Percentiles rank a stretch among this genome's conserved stretches.
Evolutionary conservation across 2,888 invertebrate genomes (phyloP).

Genomic region (Drosophila neonasuta): DNA sequence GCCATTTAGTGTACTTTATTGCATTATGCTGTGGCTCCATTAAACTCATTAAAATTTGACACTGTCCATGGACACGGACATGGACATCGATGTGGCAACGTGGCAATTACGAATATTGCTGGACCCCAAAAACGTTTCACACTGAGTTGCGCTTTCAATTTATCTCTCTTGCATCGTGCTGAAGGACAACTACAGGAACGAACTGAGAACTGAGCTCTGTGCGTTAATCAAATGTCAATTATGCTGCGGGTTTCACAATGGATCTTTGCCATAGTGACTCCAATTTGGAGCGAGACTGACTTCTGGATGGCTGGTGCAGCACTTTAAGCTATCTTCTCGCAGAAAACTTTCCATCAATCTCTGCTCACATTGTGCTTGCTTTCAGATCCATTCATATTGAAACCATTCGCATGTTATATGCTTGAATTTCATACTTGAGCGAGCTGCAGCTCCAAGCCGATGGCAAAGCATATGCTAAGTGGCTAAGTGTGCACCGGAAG

Average conservation of each 20-base stretch:
- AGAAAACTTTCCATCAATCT: background rate
- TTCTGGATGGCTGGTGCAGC: background rate
- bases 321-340: background rate
- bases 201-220: slow-evolving; percentile 31
- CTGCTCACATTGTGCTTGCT: background rate
- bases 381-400: background rate
- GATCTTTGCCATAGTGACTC: slow-evolving; percentile 15
- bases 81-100: background rate
- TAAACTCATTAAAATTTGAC: slow-evolving; percentile 69
- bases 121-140: slow-evolving; percentile 1
- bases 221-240: slow-evolving; percentile 74
- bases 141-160: slow-evolving; percentile 45
- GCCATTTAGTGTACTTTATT: slow-evolving; percentile 61
- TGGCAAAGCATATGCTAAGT: slow-evolving; percentile 29
- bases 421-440: background rate
- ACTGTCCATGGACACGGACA: slow-evolving; percentile 29
- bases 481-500: slow-evolving; percentile 31
- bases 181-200: background rate
- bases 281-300: background rate
- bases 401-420: background rate
- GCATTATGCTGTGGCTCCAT: slow-evolving; percentile 56
- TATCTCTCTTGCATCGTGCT: slow-evolving; percentile 44
- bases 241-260: slow-evolving; percentile 61
- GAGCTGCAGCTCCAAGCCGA: background rate
- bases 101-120: background rate